phyloP scores from a whole-genome alignment of 2,113 vertebrate species.

The Lophura nycthemera region DNA sequence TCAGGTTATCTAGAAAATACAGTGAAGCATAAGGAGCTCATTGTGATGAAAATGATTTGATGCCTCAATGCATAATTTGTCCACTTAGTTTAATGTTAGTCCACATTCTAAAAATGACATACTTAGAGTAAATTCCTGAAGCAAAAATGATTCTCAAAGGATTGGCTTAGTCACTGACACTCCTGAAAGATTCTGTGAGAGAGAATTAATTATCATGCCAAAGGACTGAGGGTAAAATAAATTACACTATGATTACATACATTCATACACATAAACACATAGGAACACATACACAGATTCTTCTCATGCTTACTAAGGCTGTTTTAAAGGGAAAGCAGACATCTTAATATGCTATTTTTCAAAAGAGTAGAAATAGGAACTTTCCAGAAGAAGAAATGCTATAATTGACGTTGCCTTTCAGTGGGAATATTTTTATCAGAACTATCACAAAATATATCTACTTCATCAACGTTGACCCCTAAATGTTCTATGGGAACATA shows the following conservation, averaged over 20 bases:
- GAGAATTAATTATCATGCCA: not conserved
- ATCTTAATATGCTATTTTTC: not conserved
- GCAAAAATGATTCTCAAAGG: not conserved
- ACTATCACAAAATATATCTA: not conserved
- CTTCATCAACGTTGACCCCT: not conserved
- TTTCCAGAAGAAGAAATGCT: not conserved
- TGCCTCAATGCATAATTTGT: not conserved
- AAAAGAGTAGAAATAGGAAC: not conserved
- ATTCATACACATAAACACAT: not conserved
- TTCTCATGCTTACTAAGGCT: not conserved
- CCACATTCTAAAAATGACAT: not conserved
- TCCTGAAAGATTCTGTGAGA: not conserved
- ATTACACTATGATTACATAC: not conserved
- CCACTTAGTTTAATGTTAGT: not conserved
- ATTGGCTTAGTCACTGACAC: not conserved
- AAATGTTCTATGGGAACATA: not conserved
- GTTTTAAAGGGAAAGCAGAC: not conserved
- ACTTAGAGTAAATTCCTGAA: not conserved
- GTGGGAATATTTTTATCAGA: not conserved
- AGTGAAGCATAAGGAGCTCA: not conserved
- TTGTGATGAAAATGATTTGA: not conserved
- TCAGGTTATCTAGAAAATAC: not conserved
- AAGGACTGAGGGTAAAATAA: not conserved
- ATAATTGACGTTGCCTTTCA: not conserved
- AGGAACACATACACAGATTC: no score